A percentile compares a stretch with the other conserved stretches of the same genome.
These are phyloP conservation scores for Drosophila baimaii DNA, from an alignment of 1,140 invertebrate species.

Conservation along the genomic window DNA sequence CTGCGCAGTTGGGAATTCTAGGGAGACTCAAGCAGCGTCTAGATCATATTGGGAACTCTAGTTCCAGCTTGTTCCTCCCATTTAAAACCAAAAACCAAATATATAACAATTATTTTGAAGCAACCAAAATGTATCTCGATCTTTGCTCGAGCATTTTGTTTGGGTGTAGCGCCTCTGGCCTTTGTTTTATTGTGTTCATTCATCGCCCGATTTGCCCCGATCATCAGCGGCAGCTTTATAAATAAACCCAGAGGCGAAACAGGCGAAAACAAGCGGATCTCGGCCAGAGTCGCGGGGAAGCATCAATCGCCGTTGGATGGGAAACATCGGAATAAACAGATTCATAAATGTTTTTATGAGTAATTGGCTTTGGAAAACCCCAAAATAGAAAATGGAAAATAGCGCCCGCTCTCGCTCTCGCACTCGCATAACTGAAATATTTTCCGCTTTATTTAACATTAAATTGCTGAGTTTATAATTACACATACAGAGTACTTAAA, in stretches of 20 bases:
- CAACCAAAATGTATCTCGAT: background rate
- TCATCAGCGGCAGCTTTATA: conserved; percentile 36
- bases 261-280: conserved; percentile 29
- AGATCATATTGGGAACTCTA: background rate
- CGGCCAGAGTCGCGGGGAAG: conserved; percentile 22
- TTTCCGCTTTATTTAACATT: conserved; percentile 74
- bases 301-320: conserved; percentile 34
- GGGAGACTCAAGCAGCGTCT: too few relatives aligned
- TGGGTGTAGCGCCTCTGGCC: conserved; percentile 39
- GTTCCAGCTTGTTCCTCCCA: background rate
- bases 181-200: conserved; percentile 61
- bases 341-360: conserved; percentile 78
- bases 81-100: background rate
- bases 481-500: conserved; percentile 58
- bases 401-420: conserved; percentile 5
- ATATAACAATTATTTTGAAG: background rate
- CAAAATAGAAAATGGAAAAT: conserved; percentile 55
- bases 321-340: conserved; percentile 71
- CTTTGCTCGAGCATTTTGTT: background rate
- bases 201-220: conserved; percentile 43
- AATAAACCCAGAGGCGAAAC: conserved; percentile 38
- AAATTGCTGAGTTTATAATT: conserved; percentile 49
- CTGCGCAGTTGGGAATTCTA: too few relatives aligned
- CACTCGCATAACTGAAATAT: conserved; percentile 69
- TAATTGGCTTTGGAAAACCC: conserved; percentile 60